Base-by-base conservation (phyloP, 2,113 vertebrate species). In the Dermatemys mawii region DNA sequence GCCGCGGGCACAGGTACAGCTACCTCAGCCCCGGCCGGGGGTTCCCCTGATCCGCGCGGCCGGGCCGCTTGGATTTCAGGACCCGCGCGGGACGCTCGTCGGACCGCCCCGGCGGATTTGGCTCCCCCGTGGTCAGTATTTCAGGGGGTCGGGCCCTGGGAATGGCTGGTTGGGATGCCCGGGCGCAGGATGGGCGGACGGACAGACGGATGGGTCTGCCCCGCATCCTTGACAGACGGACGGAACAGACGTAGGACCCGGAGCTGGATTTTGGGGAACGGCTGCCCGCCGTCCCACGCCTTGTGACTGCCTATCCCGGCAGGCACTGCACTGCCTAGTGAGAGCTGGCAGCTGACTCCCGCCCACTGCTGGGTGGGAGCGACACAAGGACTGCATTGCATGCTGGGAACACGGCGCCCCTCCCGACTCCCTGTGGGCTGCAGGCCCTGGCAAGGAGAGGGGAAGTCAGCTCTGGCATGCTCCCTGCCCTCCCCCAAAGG, bases 1-100 rank as follows among this genome's bases (percentile, higher is more conserved):
- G 51, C 16, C 26, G 19, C 29, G 38, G 2, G 7, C 89, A 92
- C 90, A 87, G 94, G 93, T 83, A 54, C 86, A 98, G 95, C 98
- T 96, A 96, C 96, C 98, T 97, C 97, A 96, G 97, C 95, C 90
- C 63, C n/a, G 1, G 41, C 80, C 88, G 84, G 1, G 87, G 96
- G 85, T 91, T 76, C 90, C 86, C 55, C 55, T 53, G 51, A 26
- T 84, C 13, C 11, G 81, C 76, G 44, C 44, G 21, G 13, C 4
- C 0, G 2, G 63, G 67, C 49, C 51, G 24, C 60, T 44, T 63
- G 8, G n/a, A 10, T 29, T 46, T 60, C 32, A 7, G 53, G 48
- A 35, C 81, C 53, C n/a, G 16, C 3, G 32, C 6, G 41, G 22
- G 51, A 80, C 14, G 11, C 26, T 55, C 27, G 11, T 27, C 54